Evolutionary conservation across 2,113 vertebrate genomes (phyloP).

Genomic region (Porphyrio hochstetteri): DNA sequence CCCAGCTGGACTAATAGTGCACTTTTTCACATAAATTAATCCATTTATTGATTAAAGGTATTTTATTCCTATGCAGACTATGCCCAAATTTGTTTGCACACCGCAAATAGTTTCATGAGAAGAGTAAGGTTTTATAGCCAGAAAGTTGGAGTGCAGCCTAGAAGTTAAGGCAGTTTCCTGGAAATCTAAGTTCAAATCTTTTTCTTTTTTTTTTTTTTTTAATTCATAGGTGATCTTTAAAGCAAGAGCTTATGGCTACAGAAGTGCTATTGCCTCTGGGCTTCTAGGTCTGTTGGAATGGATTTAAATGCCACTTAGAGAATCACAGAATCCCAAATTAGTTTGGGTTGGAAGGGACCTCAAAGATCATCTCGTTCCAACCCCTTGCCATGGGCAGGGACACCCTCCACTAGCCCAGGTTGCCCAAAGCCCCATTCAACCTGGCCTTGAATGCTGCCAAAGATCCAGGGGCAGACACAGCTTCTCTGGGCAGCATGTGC

Average conservation of each 20-base stretch:
- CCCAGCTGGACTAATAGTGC: fast-evolving
- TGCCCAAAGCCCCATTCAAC: too few species aligned
- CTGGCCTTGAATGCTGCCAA: too few species aligned
- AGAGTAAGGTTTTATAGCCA: background rate
- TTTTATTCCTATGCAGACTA: background rate
- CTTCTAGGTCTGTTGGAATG: background rate
- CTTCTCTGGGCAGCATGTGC: too few species aligned
- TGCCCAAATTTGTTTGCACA: background rate
- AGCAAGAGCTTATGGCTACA: background rate
- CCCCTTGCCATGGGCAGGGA: too few species aligned
- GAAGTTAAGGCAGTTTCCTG: background rate
- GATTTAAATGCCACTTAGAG: background rate
- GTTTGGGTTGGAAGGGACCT: too few species aligned
- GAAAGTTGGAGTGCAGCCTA: background rate
- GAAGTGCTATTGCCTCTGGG: background rate
- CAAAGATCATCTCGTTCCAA: too few species aligned
- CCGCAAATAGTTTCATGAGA: background rate
- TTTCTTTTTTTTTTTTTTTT: background rate
- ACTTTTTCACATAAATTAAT: background rate
- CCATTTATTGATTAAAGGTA: background rate
- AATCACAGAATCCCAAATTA: too few species aligned
- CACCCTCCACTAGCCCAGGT: too few species aligned
- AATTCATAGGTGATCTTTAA: background rate
- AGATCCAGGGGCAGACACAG: too few species aligned
- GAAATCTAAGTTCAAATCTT: background rate